These are phyloP conservation scores for Sternarchorhynchus goeldii DNA, from an alignment of 2,797 vertebrate genomes.

Conservation along the genomic window DNA sequence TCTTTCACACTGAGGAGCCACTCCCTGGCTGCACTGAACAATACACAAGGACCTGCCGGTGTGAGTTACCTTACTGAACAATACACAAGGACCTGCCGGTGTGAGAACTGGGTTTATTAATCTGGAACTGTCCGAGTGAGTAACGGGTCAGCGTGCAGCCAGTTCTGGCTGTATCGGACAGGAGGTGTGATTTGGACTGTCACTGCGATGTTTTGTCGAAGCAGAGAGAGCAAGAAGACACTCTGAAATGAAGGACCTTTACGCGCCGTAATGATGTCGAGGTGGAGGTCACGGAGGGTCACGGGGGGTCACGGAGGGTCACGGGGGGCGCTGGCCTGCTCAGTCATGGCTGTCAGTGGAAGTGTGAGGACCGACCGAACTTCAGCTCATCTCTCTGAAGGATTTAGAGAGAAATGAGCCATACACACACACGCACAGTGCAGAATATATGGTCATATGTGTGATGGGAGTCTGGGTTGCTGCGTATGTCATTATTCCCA, in stretches of 20 bases:
- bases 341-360: conserved; percentile 19
- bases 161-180: not conserved
- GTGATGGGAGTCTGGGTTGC: conserved; percentile 26
- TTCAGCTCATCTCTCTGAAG: too few species aligned
- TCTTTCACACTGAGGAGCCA: conserved; percentile 54
- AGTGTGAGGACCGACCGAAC: too few species aligned
- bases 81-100: conserved; percentile 37
- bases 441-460: too few species aligned
- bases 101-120: conserved; percentile 40
- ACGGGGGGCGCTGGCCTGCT: not conserved
- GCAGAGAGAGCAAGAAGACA: not conserved
- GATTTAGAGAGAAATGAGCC: too few species aligned
- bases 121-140: conserved; percentile 30
- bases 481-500: conserved; percentile 7
- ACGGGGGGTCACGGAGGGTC: conserved; percentile 1
- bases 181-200: conserved; percentile 1
- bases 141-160: not conserved
- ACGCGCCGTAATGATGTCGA: conserved; percentile 11
- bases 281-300: not conserved
- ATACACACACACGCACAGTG: too few species aligned
- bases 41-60: conserved; percentile 37
- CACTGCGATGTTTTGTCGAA: not conserved
- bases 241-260: not conserved
- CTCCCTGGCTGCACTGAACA: conserved; percentile 53
- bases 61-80: conserved; percentile 54